phyloP scores from a whole-genome alignment of 2,113 vertebrate species.

The Donacobius atricapilla region DNA sequence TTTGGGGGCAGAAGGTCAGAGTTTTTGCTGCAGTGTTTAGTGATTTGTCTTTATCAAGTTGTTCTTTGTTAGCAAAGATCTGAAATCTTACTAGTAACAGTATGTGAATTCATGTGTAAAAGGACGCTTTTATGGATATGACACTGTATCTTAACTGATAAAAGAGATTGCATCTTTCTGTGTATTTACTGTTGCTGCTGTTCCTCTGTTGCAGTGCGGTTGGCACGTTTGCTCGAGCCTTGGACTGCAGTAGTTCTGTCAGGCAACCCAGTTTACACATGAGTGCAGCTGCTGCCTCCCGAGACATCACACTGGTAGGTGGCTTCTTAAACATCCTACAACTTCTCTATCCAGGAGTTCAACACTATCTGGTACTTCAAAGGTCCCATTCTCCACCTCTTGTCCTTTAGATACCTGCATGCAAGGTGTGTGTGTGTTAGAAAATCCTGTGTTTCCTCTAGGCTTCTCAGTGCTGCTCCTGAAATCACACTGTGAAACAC shows the following conservation, averaged over 20 bases:
- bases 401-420: background rate
- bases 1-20: background rate
- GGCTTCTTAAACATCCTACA: background rate
- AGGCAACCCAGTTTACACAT: constrained; percentile 96
- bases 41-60: background rate
- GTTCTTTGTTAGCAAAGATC: background rate
- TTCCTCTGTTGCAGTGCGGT: constrained; percentile 80
- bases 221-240: constrained; percentile 91
- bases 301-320: constrained; percentile 96
- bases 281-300: constrained; percentile 94
- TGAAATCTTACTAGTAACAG: background rate
- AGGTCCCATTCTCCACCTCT: background rate
- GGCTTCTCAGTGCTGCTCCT: background rate
- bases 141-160: too few relatives aligned
- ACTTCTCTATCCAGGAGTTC: background rate
- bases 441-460: background rate
- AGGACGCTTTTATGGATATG: background rate
- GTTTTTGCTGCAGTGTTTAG: background rate
- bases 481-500: background rate
- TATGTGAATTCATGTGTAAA: background rate
- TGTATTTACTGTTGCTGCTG: background rate
- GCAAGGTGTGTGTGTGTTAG: background rate
- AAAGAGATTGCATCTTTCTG: background rate
- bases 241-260: constrained; percentile 97
- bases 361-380: background rate